These are phyloP conservation scores for Cyclina sinensis DNA, from an alignment of 1,140 invertebrate genomes.

Conservation along the genomic window DNA sequence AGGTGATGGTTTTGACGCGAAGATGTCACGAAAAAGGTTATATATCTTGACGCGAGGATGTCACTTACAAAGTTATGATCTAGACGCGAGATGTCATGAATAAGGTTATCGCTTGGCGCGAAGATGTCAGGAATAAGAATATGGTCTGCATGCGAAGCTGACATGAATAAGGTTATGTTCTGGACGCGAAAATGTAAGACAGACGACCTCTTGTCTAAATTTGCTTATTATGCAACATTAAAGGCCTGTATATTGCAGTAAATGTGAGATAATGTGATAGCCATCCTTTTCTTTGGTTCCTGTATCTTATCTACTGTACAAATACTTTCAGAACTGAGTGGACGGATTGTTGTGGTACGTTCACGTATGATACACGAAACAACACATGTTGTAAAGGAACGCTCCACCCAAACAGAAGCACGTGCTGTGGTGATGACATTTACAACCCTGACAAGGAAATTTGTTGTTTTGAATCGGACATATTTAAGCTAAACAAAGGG, in stretches of 20 bases:
- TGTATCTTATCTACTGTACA: no score
- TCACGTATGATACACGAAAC: background rate
- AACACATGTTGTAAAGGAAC: conserved; percentile 8
- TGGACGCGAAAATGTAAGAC: no score
- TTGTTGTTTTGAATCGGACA: background rate
- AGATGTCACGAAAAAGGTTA: no score
- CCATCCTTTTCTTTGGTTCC: background rate
- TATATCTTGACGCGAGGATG: no score
- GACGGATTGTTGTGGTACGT: background rate
- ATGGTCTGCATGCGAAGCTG: no score
- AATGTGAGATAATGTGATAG: background rate
- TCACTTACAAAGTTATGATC: no score
- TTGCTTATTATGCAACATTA: background rate
- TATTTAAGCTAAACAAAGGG: background rate
- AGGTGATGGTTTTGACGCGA: no score
- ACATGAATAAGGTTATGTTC: no score
- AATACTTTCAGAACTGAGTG: background rate
- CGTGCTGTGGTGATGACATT: background rate
- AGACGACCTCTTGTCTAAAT: background rate
- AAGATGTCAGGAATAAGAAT: no score
- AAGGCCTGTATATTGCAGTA: background rate
- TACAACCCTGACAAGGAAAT: background rate
- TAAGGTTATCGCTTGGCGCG: no score
- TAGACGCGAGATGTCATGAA: no score
- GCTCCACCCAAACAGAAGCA: background rate